Conservation (phyloP, 1,140 invertebrate species). For the Brachionus rubens region DNA sequence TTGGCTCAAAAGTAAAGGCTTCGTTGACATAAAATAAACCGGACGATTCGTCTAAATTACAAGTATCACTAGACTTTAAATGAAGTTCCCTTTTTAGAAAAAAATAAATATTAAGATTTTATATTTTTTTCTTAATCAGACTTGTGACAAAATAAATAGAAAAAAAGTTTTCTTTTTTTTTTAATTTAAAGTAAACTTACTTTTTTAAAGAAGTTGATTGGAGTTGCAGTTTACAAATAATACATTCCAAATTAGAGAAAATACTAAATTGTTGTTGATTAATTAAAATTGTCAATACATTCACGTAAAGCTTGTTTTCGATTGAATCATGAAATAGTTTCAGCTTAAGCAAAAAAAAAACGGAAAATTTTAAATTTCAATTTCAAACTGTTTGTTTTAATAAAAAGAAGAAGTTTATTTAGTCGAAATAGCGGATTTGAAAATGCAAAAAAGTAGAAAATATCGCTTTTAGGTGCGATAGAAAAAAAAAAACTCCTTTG, state of each 20-base stretch:
- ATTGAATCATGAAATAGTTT: slow-evolving; percentile 40
- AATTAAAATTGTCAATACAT: slow-evolving; percentile 16
- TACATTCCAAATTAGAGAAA: background rate
- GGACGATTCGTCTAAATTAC: background rate
- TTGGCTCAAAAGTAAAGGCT: slow-evolving; percentile 14
- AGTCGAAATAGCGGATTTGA: too few relatives aligned
- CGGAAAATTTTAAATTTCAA: background rate
- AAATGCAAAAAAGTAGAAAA: too few relatives aligned
- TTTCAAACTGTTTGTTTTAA: too few relatives aligned
- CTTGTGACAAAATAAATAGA: too few relatives aligned
- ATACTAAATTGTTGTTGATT: background rate
- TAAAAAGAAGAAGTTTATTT: too few relatives aligned
- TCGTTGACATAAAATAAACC: background rate
- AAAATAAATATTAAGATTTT: background rate
- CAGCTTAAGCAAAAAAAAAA: background rate
- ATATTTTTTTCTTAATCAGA: background rate
- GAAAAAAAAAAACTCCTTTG: too few relatives aligned
- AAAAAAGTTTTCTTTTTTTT: too few relatives aligned
- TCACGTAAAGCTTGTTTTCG: slow-evolving; percentile 23
- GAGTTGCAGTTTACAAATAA: slow-evolving; percentile 27
- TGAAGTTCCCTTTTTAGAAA: background rate
- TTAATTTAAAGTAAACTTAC: too few relatives aligned
- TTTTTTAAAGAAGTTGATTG: background rate
- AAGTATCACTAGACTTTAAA: background rate
- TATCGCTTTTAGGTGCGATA: too few relatives aligned